These are phyloP conservation scores for Galeopterus variegatus DNA, from an alignment of 2,113 vertebrate species.

Conservation along the genomic window DNA sequence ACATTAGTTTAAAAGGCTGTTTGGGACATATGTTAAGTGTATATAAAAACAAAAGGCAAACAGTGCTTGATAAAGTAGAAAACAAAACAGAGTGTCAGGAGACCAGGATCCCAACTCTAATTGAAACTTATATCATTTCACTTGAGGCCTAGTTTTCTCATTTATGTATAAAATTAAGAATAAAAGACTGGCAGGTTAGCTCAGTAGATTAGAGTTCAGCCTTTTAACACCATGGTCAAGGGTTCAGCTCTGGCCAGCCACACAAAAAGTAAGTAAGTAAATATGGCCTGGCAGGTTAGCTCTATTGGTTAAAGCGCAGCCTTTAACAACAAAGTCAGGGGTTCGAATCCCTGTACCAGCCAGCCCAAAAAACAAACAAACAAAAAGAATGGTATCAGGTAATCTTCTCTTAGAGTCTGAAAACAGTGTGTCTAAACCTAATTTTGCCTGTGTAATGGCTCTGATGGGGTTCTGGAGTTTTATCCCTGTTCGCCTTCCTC, in stretches of 20 bases:
- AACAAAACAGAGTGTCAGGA: not conserved
- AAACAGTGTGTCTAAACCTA: not conserved
- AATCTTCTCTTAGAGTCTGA: not conserved
- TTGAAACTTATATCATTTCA: conserved; percentile 14
- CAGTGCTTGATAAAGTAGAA: not conserved
- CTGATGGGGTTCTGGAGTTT: not conserved
- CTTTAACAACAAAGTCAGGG: too few species aligned
- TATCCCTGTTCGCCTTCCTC: not conserved
- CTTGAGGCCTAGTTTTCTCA: not conserved
- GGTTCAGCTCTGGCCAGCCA: too few species aligned
- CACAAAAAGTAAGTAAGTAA: too few species aligned
- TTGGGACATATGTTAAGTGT: not conserved
- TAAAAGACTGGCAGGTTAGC: too few species aligned
- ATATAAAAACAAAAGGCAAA: not conserved
- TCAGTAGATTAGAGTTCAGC: too few species aligned
- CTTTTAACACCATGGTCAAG: too few species aligned
- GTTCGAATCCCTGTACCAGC: too few species aligned
- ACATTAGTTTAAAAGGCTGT: not conserved
- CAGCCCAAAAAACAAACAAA: too few species aligned
- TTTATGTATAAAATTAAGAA: conserved; percentile 5
- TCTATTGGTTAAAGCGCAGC: too few species aligned
- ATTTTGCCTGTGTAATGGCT: not conserved
- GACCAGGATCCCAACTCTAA: not conserved
- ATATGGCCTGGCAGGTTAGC: too few species aligned
- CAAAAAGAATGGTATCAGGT: not conserved